Percentiles rank a stretch among this genome's conserved stretches.
These are phyloP conservation scores for Drosophila littoralis DNA, from an alignment of 1,140 invertebrate genomes.

Conservation along the genomic window DNA sequence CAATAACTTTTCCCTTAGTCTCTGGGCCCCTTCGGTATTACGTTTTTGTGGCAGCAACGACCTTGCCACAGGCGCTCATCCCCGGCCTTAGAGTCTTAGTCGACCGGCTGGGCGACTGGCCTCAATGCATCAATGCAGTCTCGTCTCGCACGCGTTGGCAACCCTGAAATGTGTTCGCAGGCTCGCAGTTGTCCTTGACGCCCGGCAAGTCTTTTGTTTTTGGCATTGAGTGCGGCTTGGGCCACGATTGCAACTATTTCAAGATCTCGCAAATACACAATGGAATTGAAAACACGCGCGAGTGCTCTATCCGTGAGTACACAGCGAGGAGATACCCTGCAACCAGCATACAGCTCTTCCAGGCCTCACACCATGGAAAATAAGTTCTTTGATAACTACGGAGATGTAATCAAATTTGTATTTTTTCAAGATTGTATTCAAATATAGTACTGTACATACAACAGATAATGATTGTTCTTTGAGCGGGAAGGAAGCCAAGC, in stretches of 20 bases:
- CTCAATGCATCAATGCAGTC: slow-evolving; percentile 58
- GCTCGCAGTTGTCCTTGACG: slow-evolving; percentile 69
- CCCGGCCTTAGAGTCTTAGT: background rate
- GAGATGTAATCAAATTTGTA: no score
- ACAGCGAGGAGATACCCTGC: background rate
- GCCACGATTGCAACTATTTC: slow-evolving; percentile 18
- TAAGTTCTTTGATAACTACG: no score
- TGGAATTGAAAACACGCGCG: slow-evolving; percentile 38
- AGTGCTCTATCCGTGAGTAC: background rate
- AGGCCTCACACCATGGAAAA: no score
- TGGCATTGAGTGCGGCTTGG: slow-evolving; percentile 5
- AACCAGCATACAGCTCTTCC: background rate
- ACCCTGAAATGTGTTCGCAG: slow-evolving; percentile 46
- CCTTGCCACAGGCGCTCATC: slow-evolving; percentile 48
- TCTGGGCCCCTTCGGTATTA: slow-evolving; percentile 4
- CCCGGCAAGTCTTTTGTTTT: slow-evolving; percentile 52
- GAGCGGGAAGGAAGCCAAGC: no score
- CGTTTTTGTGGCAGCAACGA: slow-evolving; percentile 15
- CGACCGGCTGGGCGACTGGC: background rate
- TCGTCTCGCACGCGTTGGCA: slow-evolving; percentile 30
- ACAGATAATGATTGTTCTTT: no score
- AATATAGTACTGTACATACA: no score
- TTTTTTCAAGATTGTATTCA: no score
- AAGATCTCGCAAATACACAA: slow-evolving; percentile 39
- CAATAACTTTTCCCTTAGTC: slow-evolving; percentile 23